Evolutionary conservation across 2,113 vertebrate genomes (phyloP).

Genomic region (Trematomus loennbergii): DNA sequence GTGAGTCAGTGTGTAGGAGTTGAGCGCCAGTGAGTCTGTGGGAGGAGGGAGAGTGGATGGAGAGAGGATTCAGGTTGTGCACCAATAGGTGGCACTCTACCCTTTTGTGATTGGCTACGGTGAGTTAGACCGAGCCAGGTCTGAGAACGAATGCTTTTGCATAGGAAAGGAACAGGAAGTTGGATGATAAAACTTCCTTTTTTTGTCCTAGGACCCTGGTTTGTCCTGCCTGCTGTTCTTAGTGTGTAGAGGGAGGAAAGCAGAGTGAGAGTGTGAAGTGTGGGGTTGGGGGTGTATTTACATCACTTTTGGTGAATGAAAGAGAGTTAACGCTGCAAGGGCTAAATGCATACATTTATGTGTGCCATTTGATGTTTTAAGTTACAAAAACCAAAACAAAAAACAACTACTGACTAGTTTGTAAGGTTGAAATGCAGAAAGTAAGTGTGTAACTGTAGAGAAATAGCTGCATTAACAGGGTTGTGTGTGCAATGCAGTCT

Average conservation of each 20-base stretch:
- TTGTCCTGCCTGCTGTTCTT: slow-evolving; percentile 31
- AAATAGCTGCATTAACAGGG: not conserved
- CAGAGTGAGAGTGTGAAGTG: slow-evolving; percentile 3
- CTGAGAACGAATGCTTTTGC: slow-evolving; percentile 17
- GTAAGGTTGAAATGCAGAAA: not conserved
- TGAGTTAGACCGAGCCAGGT: slow-evolving; percentile 60
- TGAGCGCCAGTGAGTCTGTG: slow-evolving; percentile 51
- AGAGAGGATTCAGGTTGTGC: slow-evolving; percentile 62
- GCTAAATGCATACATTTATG: slow-evolving; percentile 12
- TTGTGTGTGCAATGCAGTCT: slow-evolving; percentile 5
- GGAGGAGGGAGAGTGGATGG: slow-evolving; percentile 53
- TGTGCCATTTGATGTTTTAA: not conserved
- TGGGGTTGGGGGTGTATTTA: not conserved
- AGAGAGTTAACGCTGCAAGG: not conserved
- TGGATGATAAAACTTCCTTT: slow-evolving; percentile 10
- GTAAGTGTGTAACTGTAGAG: not conserved
- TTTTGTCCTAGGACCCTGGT: not conserved
- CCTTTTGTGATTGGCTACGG: slow-evolving; percentile 78
- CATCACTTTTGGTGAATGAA: slow-evolving; percentile 19
- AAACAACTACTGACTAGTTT: not conserved
- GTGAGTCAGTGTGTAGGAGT: slow-evolving; percentile 80
- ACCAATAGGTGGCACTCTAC: slow-evolving; percentile 87
- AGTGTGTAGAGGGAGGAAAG: slow-evolving; percentile 19
- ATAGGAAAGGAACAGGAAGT: slow-evolving; percentile 27
- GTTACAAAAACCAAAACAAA: not conserved